phyloP scores from a whole-genome alignment of 2,797 vertebrate species.

The Leontocebus nigricollis region DNA sequence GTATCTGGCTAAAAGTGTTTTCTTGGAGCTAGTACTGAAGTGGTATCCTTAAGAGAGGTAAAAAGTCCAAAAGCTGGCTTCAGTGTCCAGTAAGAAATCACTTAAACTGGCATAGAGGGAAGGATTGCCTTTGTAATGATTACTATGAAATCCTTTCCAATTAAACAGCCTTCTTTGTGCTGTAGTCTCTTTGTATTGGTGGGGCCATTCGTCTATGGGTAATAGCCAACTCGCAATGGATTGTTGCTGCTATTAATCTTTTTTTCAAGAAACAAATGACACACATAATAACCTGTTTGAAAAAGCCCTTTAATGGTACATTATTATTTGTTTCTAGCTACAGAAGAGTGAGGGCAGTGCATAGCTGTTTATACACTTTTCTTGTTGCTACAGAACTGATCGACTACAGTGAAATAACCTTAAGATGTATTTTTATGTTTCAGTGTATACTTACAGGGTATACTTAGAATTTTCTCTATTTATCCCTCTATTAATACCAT shows the following conservation, averaged over 20 bases:
- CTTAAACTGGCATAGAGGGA: conserved; percentile 50
- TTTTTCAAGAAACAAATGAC: conserved; percentile 25
- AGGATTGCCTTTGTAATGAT: conserved; percentile 61
- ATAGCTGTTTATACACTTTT: rapidly evolving
- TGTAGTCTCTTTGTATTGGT: background rate
- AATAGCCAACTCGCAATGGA: conserved; percentile 16
- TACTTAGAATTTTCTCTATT: background rate
- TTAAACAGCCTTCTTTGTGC: conserved; percentile 38
- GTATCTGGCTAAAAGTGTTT: conserved; percentile 35
- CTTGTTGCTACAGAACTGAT: background rate
- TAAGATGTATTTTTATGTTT: background rate
- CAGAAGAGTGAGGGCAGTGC: background rate
- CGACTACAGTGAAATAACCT: background rate
- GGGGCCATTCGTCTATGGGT: conserved; percentile 21
- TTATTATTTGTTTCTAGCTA: background rate
- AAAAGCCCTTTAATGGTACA: background rate
- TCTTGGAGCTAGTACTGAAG: conserved; percentile 46
- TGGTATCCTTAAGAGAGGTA: background rate
- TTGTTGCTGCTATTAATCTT: conserved; percentile 60
- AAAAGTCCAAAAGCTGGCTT: conserved; percentile 21
- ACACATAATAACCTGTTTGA: conserved; percentile 47
- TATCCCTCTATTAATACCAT: background rate
- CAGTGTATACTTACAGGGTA: background rate
- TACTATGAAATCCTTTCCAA: conserved; percentile 66
- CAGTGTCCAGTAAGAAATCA: background rate